Conservation (phyloP, 2,113 vertebrate genomes). For the Megaleporinus macrocephalus region DNA sequence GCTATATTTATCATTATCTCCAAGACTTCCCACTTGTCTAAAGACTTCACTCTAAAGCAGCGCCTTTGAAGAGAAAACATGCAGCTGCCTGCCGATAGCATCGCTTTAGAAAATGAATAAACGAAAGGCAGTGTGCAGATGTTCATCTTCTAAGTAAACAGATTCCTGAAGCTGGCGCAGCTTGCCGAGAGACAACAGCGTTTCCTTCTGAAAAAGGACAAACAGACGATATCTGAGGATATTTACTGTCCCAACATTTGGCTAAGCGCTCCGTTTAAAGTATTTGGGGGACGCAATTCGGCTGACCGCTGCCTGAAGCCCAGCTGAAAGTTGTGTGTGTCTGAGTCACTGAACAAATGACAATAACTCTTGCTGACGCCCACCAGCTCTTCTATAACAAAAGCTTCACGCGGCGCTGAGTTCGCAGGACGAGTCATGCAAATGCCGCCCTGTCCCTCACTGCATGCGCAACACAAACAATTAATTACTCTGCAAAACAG, state of each 20-base stretch:
- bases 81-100: slow-evolving; percentile 59
- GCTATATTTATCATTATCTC: slow-evolving; percentile 55
- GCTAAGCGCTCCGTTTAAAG: slow-evolving; percentile 53
- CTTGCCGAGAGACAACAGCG: slow-evolving; percentile 39
- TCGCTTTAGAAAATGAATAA: slow-evolving; percentile 54
- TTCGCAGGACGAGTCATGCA: no score
- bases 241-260: slow-evolving; percentile 53
- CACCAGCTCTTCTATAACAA: background rate
- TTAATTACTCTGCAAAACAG: no score
- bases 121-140: slow-evolving; percentile 62
- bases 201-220: slow-evolving; percentile 57
- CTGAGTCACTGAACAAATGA: background rate
- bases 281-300: slow-evolving; percentile 50
- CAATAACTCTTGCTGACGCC: background rate
- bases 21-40: slow-evolving; percentile 58
- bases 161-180: slow-evolving; percentile 20
- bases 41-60: slow-evolving; percentile 55
- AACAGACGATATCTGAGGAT: slow-evolving; percentile 53
- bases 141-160: slow-evolving; percentile 59
- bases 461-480: no score
- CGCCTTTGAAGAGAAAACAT: slow-evolving; percentile 48
- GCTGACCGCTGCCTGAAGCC: background rate
- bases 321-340: background rate
- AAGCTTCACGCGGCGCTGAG: background rate
- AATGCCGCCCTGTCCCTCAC: no score